Conservation (phyloP, 2,797 vertebrate genomes). For the Lophotriccus pileatus region DNA sequence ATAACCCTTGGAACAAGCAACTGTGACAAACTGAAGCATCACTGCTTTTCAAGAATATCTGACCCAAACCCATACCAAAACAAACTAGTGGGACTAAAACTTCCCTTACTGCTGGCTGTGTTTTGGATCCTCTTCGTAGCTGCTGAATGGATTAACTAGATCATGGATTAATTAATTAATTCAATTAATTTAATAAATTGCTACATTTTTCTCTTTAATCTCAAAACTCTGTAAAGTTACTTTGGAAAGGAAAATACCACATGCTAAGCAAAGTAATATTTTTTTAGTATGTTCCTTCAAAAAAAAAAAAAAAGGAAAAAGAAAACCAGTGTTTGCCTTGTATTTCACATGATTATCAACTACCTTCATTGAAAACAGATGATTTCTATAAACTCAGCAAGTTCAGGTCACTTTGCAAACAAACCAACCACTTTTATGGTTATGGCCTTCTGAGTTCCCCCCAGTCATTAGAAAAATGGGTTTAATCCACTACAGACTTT, state of each 20-base stretch:
- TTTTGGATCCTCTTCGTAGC: background rate
- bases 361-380: background rate
- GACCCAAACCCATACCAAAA: background rate
- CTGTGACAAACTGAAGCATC: background rate
- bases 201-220: background rate
- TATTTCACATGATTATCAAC: background rate
- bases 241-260: background rate
- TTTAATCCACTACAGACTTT: background rate
- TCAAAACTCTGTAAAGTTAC: background rate
- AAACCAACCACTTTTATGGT: background rate
- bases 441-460: background rate
- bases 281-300: background rate
- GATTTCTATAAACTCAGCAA: background rate
- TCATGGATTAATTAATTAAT: too few relatives aligned
- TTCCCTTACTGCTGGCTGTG: background rate
- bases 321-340: background rate
- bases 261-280: background rate
- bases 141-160: background rate
- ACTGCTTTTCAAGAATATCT: background rate
- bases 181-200: too few relatives aligned
- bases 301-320: background rate
- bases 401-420: background rate
- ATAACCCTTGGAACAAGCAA: background rate
- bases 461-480: background rate
- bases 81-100: background rate